A percentile compares a stretch with the other conserved stretches of the same genome.
phyloP scores from a whole-genome alignment of 2,888 invertebrate species.

The Hypomecis atomaria region DNA sequence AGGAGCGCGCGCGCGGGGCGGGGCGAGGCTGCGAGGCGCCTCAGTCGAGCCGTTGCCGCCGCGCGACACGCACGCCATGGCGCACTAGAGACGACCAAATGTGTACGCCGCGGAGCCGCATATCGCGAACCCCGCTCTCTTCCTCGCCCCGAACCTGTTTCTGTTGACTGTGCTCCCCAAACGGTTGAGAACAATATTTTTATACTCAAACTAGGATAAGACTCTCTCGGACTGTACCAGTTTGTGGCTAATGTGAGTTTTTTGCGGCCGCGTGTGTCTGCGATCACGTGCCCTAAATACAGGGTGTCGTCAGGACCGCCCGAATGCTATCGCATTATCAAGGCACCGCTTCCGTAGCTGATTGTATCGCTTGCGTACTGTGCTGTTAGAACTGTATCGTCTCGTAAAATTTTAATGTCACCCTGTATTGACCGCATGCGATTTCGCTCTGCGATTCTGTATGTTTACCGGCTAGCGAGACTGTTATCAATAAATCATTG shows the following conservation, averaged over 20 bases:
- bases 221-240: slow-evolving; percentile 70
- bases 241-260: slow-evolving; percentile 81
- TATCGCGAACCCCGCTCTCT: slow-evolving; percentile 59
- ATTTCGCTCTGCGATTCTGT: slow-evolving; percentile 54
- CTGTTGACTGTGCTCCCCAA: slow-evolving; percentile 69
- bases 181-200: slow-evolving; percentile 38
- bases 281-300: slow-evolving; percentile 79
- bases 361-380: too few relatives aligned
- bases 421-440: slow-evolving; percentile 63
- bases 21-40: slow-evolving; percentile 56
- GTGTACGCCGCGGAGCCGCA: slow-evolving; percentile 68
- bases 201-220: slow-evolving; percentile 58
- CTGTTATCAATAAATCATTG: slow-evolving; percentile 48
- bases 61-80: slow-evolving; percentile 60
- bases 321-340: slow-evolving; percentile 64
- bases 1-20: slow-evolving; percentile 38
- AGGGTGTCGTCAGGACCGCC: slow-evolving; percentile 73
- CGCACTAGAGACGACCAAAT: slow-evolving; percentile 64
- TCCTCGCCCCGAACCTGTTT: slow-evolving; percentile 52
- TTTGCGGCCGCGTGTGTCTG: slow-evolving; percentile 64
- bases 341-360: slow-evolving; percentile 65
- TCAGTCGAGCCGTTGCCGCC: slow-evolving; percentile 70
- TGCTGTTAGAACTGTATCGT: slow-evolving; percentile 31
- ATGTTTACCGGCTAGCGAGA: slow-evolving; percentile 38
- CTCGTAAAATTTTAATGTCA: slow-evolving; percentile 57